Evolutionary conservation across 1,140 invertebrate genomes (phyloP).

Genomic region (Drosophila nebulosa): DNA sequence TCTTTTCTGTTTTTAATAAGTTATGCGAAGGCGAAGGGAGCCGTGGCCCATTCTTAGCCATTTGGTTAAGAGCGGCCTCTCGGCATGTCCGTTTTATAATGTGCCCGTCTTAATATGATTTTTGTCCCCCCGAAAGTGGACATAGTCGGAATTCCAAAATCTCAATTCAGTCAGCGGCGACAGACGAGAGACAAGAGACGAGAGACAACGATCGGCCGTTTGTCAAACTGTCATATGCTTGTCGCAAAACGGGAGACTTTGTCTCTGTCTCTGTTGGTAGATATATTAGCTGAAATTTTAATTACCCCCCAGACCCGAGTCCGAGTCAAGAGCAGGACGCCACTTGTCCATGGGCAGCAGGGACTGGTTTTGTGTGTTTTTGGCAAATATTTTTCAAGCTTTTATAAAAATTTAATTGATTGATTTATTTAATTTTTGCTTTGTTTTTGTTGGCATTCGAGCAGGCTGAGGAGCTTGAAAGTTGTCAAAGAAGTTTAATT

Average conservation of each 20-base stretch:
- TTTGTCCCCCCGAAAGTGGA: constrained; percentile 64
- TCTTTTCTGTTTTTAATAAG: constrained; percentile 60
- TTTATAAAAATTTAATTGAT: constrained; percentile 78
- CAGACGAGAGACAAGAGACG: neutral
- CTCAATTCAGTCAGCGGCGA: neutral
- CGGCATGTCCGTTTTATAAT: constrained; percentile 66
- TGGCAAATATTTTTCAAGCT: constrained; percentile 62
- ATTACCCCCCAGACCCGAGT: constrained; percentile 43
- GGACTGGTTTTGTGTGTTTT: constrained; percentile 25
- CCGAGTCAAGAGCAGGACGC: constrained; percentile 18
- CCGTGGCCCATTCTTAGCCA: too few relatives aligned
- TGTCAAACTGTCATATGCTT: constrained; percentile 79
- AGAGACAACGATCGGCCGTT: constrained; percentile 32
- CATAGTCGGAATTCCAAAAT: constrained; percentile 67
- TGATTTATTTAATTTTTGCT: constrained; percentile 58
- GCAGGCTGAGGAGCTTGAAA: neutral
- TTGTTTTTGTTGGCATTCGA: neutral
- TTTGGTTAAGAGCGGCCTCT: constrained; percentile 29
- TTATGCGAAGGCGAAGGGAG: constrained; percentile 36
- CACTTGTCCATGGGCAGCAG: constrained; percentile 10
- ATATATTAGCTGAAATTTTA: constrained; percentile 80
- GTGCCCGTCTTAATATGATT: constrained; percentile 76
- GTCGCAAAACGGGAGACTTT: constrained; percentile 38
- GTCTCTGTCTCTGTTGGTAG: constrained; percentile 15
- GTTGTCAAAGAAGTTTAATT: constrained; percentile 41